These are phyloP conservation scores for Halcyon malimbica DNA, from an alignment of 2,113 vertebrate species.

Conservation along the genomic window DNA sequence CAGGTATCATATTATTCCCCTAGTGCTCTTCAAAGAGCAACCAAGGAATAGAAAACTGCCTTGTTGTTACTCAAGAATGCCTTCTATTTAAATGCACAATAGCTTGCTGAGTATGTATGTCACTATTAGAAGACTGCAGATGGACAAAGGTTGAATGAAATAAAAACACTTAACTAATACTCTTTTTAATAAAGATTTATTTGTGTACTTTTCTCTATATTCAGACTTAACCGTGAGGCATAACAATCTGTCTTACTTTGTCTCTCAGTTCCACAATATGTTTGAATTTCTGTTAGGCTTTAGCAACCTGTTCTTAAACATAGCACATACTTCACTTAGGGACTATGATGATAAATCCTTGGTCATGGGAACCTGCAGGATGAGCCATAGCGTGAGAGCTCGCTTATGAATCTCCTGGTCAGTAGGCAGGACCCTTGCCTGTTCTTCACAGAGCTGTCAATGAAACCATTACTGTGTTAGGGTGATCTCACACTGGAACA, in stretches of 20 bases:
- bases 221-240: background rate
- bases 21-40: background rate
- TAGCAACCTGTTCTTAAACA: background rate
- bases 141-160: background rate
- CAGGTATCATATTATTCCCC: background rate
- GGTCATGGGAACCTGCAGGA: background rate
- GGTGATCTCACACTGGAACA: background rate
- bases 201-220: background rate
- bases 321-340: background rate
- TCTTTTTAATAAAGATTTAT: background rate
- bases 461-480: background rate
- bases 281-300: background rate
- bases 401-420: background rate
- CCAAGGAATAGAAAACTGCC: background rate
- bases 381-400: background rate
- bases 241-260: background rate
- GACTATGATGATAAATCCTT: slow-evolving; percentile 3
- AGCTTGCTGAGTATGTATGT: background rate
- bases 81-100: background rate
- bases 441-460: background rate
- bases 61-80: background rate
- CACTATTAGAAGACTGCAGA: background rate
- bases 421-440: background rate
- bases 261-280: background rate
- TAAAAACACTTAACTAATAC: background rate